Base-by-base conservation (phyloP, 2,113 vertebrate species). In the Bambusicola thoracicus region DNA sequence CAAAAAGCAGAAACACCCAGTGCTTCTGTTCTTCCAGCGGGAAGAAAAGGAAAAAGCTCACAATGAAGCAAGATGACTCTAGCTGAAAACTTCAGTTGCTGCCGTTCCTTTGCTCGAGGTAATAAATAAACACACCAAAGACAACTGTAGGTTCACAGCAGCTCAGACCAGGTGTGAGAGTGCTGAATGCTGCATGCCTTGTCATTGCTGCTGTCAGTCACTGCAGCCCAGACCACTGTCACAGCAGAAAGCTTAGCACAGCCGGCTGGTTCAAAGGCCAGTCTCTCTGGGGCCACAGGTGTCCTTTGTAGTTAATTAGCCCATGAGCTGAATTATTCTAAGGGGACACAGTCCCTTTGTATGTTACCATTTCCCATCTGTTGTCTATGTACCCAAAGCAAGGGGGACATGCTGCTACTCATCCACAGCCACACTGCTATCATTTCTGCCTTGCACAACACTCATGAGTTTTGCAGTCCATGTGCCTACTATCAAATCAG, bases 201-300 rank as follows among this genome's bases (percentile, higher is more conserved):
- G 30, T 22, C 41, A 22, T 17, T 22, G 49, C 36, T 53, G 20
- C 48, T 14, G 55, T 21, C 27, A 32, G 29, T 30, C 21, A 22
- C 10, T 13, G 8, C 53, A n/a, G 70, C 38, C 70, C 38, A 30
- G 38, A 16, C 40, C 22, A 4, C 7, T 49, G 48, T 22, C 22
- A 43, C 36, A 24, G 2, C 0, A 20, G 25, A 18, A 61, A 70
- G 16, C 34, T 21, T 27, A 25, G 25, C 3, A 4, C 13, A 56
- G 40, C 29, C 40, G 21, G 41, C 29, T 43, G 8, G 8, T 24
- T 44, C 44, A 20, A 7, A 34, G 25, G 29, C 44, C 53, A 43
- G 15, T 12, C 15, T 15, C 4, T 51, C n/a, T 20, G 4, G 4
- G 7, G 16, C 13, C 36, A 61, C 1, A 1, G 6, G 18, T 18